Conservation (phyloP, 2,113 vertebrate species). For the Tylochromis polylepis region DNA sequence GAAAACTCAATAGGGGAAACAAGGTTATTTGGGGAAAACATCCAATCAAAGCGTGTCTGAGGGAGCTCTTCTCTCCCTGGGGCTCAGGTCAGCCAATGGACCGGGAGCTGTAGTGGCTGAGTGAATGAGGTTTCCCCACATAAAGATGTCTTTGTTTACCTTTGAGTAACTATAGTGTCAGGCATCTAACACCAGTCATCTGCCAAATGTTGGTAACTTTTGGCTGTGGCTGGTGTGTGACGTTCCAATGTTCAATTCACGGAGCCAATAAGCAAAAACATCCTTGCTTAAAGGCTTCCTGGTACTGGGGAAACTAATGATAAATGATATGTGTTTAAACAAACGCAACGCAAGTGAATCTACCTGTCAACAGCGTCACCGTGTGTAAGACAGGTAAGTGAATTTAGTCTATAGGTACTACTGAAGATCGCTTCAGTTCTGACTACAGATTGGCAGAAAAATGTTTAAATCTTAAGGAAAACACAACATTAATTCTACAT, state of each 20-base stretch:
- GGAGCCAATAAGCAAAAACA: background rate
- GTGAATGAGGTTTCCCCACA: conserved; percentile 68
- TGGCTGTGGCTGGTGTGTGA: background rate
- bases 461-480: background rate
- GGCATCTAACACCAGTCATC: background rate
- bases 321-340: background rate
- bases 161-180: background rate
- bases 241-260: background rate
- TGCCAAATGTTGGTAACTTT: background rate
- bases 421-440: background rate
- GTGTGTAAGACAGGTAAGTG: background rate
- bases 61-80: conserved; percentile 50
- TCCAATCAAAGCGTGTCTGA: conserved; percentile 33
- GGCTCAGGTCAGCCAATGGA: conserved; percentile 55
- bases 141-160: conserved; percentile 54
- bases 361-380: background rate
- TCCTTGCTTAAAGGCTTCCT: background rate
- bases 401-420: background rate
- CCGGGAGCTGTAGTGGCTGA: conserved; percentile 59
- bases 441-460: background rate
- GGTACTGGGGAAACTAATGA: background rate
- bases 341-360: background rate
- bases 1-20: background rate
- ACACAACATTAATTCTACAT: background rate
- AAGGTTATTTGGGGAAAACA: background rate